Evolutionary conservation across 2,888 invertebrate genomes (phyloP).

Genomic region (Crematogaster levior): DNA sequence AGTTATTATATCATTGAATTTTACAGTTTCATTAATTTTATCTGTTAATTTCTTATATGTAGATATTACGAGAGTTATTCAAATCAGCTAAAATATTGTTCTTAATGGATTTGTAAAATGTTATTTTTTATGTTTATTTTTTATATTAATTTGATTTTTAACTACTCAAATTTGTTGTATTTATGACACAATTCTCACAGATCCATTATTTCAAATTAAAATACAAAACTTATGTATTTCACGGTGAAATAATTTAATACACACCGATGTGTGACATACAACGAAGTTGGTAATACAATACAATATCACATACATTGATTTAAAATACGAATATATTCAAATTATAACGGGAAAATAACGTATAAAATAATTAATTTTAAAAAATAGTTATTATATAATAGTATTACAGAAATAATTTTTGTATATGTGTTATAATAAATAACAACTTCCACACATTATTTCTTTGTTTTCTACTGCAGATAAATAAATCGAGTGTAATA

Average conservation of each 20-base stretch:
- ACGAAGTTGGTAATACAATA: background rate
- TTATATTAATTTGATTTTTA: background rate
- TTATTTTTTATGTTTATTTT: background rate
- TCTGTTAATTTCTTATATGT: background rate
- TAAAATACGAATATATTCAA: background rate
- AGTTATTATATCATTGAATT: background rate
- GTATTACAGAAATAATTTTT: background rate
- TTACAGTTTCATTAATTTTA: background rate
- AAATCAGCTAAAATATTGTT: background rate
- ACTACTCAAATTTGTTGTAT: background rate
- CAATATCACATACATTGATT: background rate
- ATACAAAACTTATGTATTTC: background rate
- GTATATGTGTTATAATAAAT: background rate
- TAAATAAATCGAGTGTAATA: background rate
- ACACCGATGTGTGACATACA: background rate
- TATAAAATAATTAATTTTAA: conserved; percentile 1
- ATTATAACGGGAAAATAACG: background rate
- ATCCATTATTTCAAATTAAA: conserved; percentile 14
- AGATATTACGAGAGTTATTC: background rate
- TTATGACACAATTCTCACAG: background rate
- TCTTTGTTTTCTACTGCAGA: background rate
- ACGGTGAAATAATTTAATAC: background rate
- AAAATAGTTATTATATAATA: background rate
- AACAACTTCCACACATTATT: background rate
- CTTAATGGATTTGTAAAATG: background rate